Percentiles rank a stretch among this genome's conserved stretches.
Evolutionary conservation across 1,140 invertebrate species (phyloP).

Genomic region (Galendromus occidentalis): DNA sequence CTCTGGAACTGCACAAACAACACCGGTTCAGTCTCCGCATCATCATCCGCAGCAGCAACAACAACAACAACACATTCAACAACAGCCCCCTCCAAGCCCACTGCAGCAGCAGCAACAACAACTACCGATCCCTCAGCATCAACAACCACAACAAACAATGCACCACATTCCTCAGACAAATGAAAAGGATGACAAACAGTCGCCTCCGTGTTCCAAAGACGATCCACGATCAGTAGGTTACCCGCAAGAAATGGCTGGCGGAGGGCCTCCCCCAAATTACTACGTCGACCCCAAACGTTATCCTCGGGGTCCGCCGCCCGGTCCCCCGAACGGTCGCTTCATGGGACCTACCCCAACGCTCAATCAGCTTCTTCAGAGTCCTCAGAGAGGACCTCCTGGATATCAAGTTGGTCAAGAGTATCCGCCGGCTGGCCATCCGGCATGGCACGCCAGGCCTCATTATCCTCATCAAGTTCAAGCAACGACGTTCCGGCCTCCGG

Average conservation of each 20-base stretch:
- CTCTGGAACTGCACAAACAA: too few relatives aligned
- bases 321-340: constrained; percentile 2
- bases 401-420: constrained; percentile 23
- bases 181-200: too few relatives aligned
- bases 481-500: background rate
- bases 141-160: background rate
- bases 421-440: constrained; percentile 20
- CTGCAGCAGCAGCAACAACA: background rate
- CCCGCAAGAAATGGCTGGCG: background rate
- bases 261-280: background rate
- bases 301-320: background rate
- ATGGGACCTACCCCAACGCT: constrained; percentile 61
- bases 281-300: constrained; percentile 6
- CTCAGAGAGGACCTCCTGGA: constrained; percentile 24
- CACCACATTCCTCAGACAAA: too few relatives aligned
- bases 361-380: constrained; percentile 63
- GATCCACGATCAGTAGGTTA: too few relatives aligned
- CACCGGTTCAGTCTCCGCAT: too few relatives aligned
- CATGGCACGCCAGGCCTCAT: background rate
- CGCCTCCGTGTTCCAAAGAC: too few relatives aligned
- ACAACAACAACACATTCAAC: background rate
- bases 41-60: background rate
- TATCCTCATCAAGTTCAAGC: constrained; percentile 9
- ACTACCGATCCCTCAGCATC: background rate
- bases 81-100: background rate